Evolutionary conservation across 2,888 invertebrate species (phyloP).

Genomic region (Ormyrus rosae): DNA sequence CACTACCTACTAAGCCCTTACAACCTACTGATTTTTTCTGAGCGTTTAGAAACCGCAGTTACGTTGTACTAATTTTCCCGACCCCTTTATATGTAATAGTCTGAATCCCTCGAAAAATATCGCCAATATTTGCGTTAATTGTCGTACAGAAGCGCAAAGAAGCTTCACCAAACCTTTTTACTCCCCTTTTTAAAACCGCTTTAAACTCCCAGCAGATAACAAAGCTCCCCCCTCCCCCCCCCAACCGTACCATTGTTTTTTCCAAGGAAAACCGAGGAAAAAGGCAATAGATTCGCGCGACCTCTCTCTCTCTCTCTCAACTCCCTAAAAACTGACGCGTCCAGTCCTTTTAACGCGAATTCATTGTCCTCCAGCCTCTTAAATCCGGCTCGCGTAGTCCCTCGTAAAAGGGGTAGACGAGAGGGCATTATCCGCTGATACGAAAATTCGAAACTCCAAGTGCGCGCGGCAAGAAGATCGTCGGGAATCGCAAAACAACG

Average conservation of each 20-base stretch:
- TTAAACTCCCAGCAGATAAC: neutral
- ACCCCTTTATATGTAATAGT: too few species aligned
- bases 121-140: too few species aligned
- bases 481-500: conserved; percentile 70
- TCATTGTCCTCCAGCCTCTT: conserved; percentile 31
- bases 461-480: conserved; percentile 61
- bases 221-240: neutral
- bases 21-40: too few species aligned
- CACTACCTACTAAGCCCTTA: too few species aligned
- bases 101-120: too few species aligned
- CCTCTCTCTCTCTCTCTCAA: too few species aligned
- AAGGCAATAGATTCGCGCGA: too few species aligned
- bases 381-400: conserved; percentile 36
- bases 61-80: too few species aligned
- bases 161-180: neutral
- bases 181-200: neutral
- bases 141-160: neutral
- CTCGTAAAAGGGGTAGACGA: conserved; percentile 22
- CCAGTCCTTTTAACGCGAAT: conserved; percentile 9
- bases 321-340: too few species aligned
- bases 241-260: too few species aligned
- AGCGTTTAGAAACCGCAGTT: too few species aligned
- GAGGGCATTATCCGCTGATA: conserved; percentile 43
- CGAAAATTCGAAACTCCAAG: conserved; percentile 7
- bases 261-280: too few species aligned